Base-by-base conservation (phyloP, 2,113 vertebrate species). In the Colius striatus region DNA sequence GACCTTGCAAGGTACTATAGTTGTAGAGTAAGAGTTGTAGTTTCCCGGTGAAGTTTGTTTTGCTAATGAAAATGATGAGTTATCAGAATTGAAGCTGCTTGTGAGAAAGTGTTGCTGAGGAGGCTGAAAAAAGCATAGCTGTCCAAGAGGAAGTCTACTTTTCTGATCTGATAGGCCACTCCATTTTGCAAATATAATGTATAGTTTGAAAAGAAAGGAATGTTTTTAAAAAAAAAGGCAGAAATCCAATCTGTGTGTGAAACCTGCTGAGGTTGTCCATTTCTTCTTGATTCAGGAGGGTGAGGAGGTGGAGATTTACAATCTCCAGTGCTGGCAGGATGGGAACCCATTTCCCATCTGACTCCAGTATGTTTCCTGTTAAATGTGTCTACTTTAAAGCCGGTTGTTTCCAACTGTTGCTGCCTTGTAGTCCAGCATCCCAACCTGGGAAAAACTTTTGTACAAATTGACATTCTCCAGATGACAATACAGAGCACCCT, bases 401-500 rank as follows among this genome's bases (percentile, higher is more conserved):
- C 3, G 0, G 0, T 5, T 63, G 18, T 3, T 30, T 78, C 96
- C 94, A 93, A 88, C 68, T 65, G 84, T 34, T 91, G 88, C 90
- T 76, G 84, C 88, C 71, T 92, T 21, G 1, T 20, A 9, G 13
- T 9, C 57, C 79, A 54, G 83, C 47, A 71, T 26, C 87, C 87
- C 89, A 85, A 75, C 66, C 94, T 84, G 94, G 95, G 94, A 29
- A 34, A 38, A 85, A 57, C 65, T 79, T 67, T 47, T 66, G 86
- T 82, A 45, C 77, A 51, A 3, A 17, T 38, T 84, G 95, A 41
- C 95, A 67, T 82, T 93, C 61, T 94, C 75, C 67, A 87, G 95
- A 73, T 70, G 93, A 94, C 96, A 96, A 91, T 74, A 10, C 19
- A 47, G 95, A 91, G 94, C 78, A n/a, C 71, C 94, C 73, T 5